These are phyloP conservation scores for Forbesichthys agassizii DNA, from an alignment of 2,113 vertebrate species.

Conservation along the genomic window DNA sequence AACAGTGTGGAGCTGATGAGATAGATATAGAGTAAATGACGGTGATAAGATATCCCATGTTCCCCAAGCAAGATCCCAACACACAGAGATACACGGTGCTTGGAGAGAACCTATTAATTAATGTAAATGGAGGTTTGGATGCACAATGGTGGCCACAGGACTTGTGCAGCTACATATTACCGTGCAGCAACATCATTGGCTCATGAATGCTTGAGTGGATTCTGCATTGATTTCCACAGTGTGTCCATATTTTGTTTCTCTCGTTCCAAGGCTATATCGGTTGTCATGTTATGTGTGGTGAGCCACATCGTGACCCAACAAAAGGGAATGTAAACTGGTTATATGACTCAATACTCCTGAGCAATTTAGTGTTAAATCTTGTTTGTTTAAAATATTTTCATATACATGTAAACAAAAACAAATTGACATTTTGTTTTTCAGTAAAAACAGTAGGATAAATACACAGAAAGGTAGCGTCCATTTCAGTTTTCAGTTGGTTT, in stretches of 20 bases:
- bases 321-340: background rate
- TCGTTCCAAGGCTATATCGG: conserved; percentile 29
- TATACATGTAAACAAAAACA: too few species aligned
- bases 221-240: conserved; percentile 59
- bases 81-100: conserved; percentile 36
- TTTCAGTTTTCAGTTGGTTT: too few species aligned
- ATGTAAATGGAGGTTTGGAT: conserved; percentile 65
- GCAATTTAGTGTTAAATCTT: too few species aligned
- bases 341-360: too few species aligned
- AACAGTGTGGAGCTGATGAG: conserved; percentile 46
- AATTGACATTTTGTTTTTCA: too few species aligned
- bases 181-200: conserved; percentile 43
- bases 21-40: conserved; percentile 50
- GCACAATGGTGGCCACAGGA: conserved; percentile 53
- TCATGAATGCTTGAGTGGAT: conserved; percentile 36
- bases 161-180: conserved; percentile 52
- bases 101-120: conserved; percentile 61
- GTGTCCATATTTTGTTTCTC: conserved; percentile 46
- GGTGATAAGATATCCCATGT: conserved; percentile 59
- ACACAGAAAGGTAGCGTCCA: too few species aligned
- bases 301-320: background rate
- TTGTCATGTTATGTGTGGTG: conserved; percentile 17
- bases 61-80: conserved; percentile 51
- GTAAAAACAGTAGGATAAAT: too few species aligned
- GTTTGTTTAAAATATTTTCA: too few species aligned